These are phyloP conservation scores for Characodon lateralis DNA, from an alignment of 2,797 vertebrate genomes.

Conservation along the genomic window DNA sequence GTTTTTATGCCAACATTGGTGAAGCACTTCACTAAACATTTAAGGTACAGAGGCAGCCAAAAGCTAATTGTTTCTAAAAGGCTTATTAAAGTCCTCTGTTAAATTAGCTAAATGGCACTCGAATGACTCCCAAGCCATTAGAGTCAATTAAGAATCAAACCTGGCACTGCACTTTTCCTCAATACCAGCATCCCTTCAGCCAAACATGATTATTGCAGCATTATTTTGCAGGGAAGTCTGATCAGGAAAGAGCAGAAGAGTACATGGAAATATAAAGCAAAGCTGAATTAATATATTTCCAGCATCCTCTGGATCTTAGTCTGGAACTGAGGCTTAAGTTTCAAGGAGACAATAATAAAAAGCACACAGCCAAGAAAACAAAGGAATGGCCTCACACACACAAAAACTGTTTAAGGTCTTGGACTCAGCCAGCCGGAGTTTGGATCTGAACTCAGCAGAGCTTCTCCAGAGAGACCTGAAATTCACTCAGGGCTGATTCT, in stretches of 20 bases:
- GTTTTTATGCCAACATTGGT: neutral
- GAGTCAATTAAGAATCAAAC: neutral
- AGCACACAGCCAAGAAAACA: slow-evolving; percentile 1
- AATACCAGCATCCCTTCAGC: neutral
- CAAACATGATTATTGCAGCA: neutral
- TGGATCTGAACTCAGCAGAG: neutral
- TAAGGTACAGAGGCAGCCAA: no score
- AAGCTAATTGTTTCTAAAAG: slow-evolving; percentile 4
- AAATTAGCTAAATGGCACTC: neutral
- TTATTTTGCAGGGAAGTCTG: neutral
- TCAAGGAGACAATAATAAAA: slow-evolving; percentile 2
- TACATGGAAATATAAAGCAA: slow-evolving; percentile 5
- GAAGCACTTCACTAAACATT: neutral
- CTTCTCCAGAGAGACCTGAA: slow-evolving; percentile 1
- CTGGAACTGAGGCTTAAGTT: neutral
- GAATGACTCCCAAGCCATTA: neutral
- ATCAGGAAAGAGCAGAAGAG: neutral
- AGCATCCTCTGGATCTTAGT: neutral
- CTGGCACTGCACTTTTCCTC: neutral
- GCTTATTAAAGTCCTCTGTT: neutral
- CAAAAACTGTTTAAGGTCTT: neutral
- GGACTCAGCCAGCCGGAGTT: neutral
- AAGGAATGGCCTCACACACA: neutral
- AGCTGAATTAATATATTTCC: neutral
- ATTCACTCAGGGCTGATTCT: neutral